Percentiles rank a stretch among this genome's conserved stretches.
Conservation (phyloP, 2,113 vertebrate genomes). For the Scortum barcoo region DNA sequence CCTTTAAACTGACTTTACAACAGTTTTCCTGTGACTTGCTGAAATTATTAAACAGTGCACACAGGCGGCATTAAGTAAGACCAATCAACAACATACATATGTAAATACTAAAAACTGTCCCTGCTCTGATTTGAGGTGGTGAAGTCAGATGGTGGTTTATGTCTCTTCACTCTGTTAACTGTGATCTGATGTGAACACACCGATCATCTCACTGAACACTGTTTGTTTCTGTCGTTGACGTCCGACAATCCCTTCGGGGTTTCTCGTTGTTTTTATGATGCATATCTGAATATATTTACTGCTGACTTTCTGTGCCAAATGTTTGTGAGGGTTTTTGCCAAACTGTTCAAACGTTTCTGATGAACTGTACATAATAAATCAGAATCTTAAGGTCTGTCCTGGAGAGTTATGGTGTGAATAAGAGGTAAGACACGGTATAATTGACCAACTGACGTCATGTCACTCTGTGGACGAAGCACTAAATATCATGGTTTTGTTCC, state of each 20-base stretch:
- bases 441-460: background rate
- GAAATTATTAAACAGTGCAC: background rate
- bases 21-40: background rate
- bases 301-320: constrained; percentile 70
- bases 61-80: background rate
- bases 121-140: constrained; percentile 22
- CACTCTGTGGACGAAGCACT: background rate
- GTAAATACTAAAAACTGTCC: constrained; percentile 56
- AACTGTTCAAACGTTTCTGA: constrained; percentile 59
- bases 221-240: constrained; percentile 22
- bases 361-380: constrained; percentile 71
- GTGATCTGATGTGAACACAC: constrained; percentile 57
- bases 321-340: constrained; percentile 68
- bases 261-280: constrained; percentile 53
- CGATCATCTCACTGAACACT: constrained; percentile 28
- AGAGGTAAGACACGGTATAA: background rate
- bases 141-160: constrained; percentile 37
- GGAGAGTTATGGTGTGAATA: background rate
- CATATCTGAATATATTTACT: constrained; percentile 58
- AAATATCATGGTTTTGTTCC: background rate
- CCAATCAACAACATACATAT: constrained; percentile 21
- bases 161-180: constrained; percentile 53
- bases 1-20: background rate
- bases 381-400: constrained; percentile 32
- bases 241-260: constrained; percentile 27